Conservation (phyloP, 2,888 invertebrate species). For the Zaprionus obscuricornis region DNA sequence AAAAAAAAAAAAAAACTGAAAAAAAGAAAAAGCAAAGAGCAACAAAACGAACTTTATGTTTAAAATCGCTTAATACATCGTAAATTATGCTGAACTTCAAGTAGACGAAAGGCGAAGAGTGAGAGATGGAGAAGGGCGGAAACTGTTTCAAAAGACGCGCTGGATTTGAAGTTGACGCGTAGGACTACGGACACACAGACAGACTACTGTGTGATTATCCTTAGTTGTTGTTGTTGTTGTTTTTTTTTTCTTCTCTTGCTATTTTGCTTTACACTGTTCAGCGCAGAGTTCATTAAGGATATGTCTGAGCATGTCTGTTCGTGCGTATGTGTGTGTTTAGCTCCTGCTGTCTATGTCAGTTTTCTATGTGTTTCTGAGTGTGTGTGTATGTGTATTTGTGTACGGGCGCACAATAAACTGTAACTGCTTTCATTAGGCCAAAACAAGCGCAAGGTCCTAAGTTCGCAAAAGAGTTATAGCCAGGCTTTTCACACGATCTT, state of each 20-base stretch:
- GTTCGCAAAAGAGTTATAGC: conserved; percentile 65
- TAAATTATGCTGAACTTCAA: conserved; percentile 64
- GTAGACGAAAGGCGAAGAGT: conserved; percentile 6
- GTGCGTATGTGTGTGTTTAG: conserved; percentile 13
- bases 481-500: conserved; percentile 70
- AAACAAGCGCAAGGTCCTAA: conserved; percentile 26
- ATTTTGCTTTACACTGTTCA: conserved; percentile 38
- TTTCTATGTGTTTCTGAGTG: conserved; percentile 8
- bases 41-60: conserved; percentile 57
- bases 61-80: conserved; percentile 78
- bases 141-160: conserved; percentile 16
- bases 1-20: too few species aligned
- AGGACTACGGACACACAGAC: conserved; percentile 1
- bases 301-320: conserved; percentile 18
- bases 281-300: conserved; percentile 52
- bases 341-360: neutral
- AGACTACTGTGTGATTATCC: conserved; percentile 46
- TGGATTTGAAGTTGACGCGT: conserved; percentile 46
- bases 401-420: conserved; percentile 51
- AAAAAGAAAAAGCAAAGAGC: conserved; percentile 42
- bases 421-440: conserved; percentile 73
- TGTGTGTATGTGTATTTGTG: conserved; percentile 16
- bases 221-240: conserved; percentile 17
- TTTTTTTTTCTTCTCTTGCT: conserved; percentile 13
- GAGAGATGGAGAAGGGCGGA: neutral